Percentiles rank a stretch among this genome's conserved stretches.
Evolutionary conservation across 2,113 vertebrate species (phyloP).

Genomic region (Sturnus vulgaris): DNA sequence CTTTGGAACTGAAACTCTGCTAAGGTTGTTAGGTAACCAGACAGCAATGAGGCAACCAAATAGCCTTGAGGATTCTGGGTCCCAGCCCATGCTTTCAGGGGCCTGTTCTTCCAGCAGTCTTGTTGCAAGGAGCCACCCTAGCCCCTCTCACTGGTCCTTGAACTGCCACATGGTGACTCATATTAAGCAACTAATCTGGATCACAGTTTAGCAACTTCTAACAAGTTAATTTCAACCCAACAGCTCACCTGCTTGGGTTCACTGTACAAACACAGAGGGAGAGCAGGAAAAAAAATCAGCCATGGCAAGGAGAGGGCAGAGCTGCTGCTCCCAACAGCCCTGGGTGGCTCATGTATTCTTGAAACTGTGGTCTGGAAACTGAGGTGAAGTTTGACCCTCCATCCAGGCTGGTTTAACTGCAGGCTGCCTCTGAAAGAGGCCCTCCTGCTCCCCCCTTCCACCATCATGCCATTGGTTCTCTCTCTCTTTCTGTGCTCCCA

Average conservation of each 20-base stretch:
- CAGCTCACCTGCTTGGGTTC: rapidly evolving
- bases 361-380: background rate
- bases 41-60: background rate
- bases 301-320: background rate
- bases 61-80: background rate
- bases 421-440: background rate
- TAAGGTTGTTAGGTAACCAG: background rate
- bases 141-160: background rate
- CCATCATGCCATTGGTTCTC: background rate
- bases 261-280: background rate
- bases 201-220: background rate
- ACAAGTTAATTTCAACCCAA: background rate
- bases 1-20: background rate
- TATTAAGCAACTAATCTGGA: background rate
- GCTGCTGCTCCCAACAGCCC: background rate
- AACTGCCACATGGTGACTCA: background rate
- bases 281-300: background rate
- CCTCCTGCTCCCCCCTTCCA: background rate
- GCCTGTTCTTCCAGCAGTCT: background rate
- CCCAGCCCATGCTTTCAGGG: rapidly evolving
- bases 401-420: background rate
- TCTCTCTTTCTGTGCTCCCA: background rate
- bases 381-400: background rate
- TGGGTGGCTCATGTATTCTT: background rate
- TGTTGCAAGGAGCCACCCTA: background rate